Base-by-base conservation (phyloP, 2,888 invertebrate genomes). In the Bedellia somnulentella region DNA sequence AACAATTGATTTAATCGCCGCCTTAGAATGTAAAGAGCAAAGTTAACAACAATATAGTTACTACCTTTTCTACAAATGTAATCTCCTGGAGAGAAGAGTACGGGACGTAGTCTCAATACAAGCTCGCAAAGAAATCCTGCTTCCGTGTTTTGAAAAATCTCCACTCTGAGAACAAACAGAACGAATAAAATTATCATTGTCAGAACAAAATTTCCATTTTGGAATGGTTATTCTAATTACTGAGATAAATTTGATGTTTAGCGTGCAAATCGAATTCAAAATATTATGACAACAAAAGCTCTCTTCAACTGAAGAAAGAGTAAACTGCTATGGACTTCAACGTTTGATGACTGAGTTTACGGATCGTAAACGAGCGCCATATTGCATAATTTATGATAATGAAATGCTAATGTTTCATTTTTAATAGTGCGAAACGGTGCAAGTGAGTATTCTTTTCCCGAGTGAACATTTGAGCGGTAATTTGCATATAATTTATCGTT, bases 71-170 rank as follows among this genome's bases (percentile, higher is more conserved):
- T 86, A 79, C 98, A 98, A 59, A 98, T 97, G 73, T 93, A 98
- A 76, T 98, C 98, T 34, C 97, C 96, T 15, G 98, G 98, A 46
- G 96, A 96, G 78, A 97, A 98, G 39, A 98, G 84, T 29, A 97
- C 96, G 30, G 97, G 97, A 47, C 95, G 81, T 41, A 98, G 81
- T 62, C 93, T 82, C 40, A 98, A 81, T 47, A 98, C 98, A 52
- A 98, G 81, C 73, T 97, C 97, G 66, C 97, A 96, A 40, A 98
- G 84, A 80, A 98, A 98, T 34, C 98, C 98, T 36, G 97, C 97
- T 73, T 98, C 98, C 30, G 97, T 98, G 73, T 97, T 96, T 80
- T 98, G 97, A 78, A 98, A 98, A 59, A 98, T 98, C 78, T 98
- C 97, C 57, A 98, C 95, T 64, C 94, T 80, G 39, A 12, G 43